These are phyloP conservation scores for Hedychridium roseum DNA, from an alignment of 2,888 invertebrate species.

Conservation along the genomic window DNA sequence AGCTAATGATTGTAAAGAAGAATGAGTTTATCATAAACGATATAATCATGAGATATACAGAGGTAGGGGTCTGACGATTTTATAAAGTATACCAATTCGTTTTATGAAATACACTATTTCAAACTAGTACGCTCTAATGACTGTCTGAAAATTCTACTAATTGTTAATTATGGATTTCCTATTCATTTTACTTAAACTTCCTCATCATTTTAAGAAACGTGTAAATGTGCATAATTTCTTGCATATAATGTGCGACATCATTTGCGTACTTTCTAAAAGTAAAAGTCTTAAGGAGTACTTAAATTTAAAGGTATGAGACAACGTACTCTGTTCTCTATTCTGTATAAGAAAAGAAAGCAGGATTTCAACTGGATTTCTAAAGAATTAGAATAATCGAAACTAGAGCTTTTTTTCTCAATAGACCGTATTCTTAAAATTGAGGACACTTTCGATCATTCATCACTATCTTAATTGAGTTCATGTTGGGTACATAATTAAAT, in stretches of 20 bases:
- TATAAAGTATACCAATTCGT: background rate
- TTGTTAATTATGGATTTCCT: background rate
- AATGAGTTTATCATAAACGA: too few species aligned
- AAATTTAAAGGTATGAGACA: background rate
- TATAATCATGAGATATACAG: too few species aligned
- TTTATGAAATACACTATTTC: background rate
- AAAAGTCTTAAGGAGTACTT: background rate
- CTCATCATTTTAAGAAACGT: background rate
- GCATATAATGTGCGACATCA: background rate
- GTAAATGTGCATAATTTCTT: background rate
- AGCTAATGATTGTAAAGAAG: slow-evolving; percentile 15
- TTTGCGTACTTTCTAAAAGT: background rate
- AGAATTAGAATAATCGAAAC: too few species aligned
- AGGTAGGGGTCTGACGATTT: background rate
- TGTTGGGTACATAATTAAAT: too few species aligned
- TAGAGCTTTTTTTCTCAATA: too few species aligned
- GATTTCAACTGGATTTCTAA: too few species aligned
- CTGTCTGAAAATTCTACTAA: background rate
- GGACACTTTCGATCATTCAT: too few species aligned
- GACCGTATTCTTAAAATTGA: too few species aligned
- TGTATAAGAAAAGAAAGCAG: too few species aligned
- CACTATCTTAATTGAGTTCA: too few species aligned
- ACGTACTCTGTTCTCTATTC: too few species aligned
- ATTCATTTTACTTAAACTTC: background rate
- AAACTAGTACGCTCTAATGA: background rate